Conservation (phyloP, 2,888 invertebrate genomes). For the Macrophya alboannulata region DNA sequence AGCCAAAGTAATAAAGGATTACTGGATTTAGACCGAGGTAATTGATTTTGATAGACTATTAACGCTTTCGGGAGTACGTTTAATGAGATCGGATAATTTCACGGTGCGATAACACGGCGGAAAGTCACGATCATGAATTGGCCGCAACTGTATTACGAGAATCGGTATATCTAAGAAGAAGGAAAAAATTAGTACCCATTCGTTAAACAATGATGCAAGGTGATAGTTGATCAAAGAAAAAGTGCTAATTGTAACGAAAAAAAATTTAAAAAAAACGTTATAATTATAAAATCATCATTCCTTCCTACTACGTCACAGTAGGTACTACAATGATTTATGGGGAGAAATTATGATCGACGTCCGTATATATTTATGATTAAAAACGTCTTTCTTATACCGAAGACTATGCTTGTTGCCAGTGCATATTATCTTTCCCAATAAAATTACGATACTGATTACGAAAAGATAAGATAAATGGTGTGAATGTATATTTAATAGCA, state of each 20-base stretch:
- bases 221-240: neutral
- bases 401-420: slow-evolving; percentile 30
- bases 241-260: neutral
- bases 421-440: slow-evolving; percentile 22
- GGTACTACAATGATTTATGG: slow-evolving; percentile 9
- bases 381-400: neutral
- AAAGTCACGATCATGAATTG: neutral
- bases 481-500: neutral
- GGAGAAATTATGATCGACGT: neutral
- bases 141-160: neutral
- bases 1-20: slow-evolving; percentile 36
- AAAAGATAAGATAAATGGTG: slow-evolving; percentile 31
- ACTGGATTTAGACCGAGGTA: slow-evolving; percentile 25
- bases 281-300: neutral
- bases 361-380: neutral
- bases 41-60: slow-evolving; percentile 38
- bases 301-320: neutral
- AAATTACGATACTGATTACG: neutral
- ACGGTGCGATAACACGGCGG: neutral
- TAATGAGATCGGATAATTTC: slow-evolving; percentile 33
- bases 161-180: neutral
- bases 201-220: neutral
- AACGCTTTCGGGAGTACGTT: neutral
- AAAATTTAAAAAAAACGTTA: neutral
- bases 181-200: neutral